Conservation (phyloP, 2,888 invertebrate species). For the Gortyna flavago region DNA sequence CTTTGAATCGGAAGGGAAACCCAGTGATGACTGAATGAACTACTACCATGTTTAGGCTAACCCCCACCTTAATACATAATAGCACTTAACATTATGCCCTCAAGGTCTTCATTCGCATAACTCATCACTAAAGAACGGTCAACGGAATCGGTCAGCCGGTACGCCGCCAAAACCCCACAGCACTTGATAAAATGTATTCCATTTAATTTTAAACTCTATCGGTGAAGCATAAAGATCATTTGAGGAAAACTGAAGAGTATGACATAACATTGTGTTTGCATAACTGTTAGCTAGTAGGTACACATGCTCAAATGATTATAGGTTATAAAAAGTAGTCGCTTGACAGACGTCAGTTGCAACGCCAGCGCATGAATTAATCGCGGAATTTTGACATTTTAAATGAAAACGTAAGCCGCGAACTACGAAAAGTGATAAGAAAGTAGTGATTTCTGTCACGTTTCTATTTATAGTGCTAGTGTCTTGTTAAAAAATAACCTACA, state of each 20-base stretch:
- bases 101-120: slow-evolving; percentile 43
- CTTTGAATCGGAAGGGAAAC: slow-evolving; percentile 60
- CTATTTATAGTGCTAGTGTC: slow-evolving; percentile 32
- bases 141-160: slow-evolving; percentile 55
- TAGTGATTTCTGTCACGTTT: slow-evolving; percentile 27
- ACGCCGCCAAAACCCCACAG: slow-evolving; percentile 34
- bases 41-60: slow-evolving; percentile 23
- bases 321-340: slow-evolving; percentile 66
- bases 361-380: slow-evolving; percentile 50
- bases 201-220: slow-evolving; percentile 55
- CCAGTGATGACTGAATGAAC: slow-evolving; percentile 46
- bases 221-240: slow-evolving; percentile 37
- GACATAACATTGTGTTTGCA: slow-evolving; percentile 62
- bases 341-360: slow-evolving; percentile 57
- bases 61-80: background rate
- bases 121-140: slow-evolving; percentile 44
- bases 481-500: slow-evolving; percentile 61
- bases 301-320: slow-evolving; percentile 57
- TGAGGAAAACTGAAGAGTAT: slow-evolving; percentile 39
- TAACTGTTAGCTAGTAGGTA: slow-evolving; percentile 59
- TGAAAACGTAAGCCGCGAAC: slow-evolving; percentile 39
- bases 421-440: slow-evolving; percentile 41
- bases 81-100: accelerated
- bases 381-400: slow-evolving; percentile 37
- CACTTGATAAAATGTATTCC: slow-evolving; percentile 36